Conservation (phyloP, 2,113 vertebrate species). For the Sitta europaea region DNA sequence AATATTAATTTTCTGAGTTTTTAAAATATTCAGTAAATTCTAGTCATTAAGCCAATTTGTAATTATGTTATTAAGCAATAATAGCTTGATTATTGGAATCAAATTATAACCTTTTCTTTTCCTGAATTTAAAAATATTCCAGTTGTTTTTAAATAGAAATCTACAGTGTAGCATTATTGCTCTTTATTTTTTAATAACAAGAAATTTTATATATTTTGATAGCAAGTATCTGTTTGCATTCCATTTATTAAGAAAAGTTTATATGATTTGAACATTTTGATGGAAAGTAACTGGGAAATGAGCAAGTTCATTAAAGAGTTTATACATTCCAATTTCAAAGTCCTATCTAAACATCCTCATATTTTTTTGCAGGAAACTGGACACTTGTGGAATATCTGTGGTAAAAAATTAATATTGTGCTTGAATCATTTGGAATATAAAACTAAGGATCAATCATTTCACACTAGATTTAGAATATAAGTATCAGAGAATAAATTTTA, state of each 20-base stretch:
- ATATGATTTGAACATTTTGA: neutral
- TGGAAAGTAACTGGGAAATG: neutral
- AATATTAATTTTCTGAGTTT: neutral
- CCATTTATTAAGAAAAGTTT: neutral
- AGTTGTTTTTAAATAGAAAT: neutral
- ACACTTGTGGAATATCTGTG: neutral
- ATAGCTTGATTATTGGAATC: neutral
- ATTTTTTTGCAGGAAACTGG: neutral
- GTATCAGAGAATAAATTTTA: neutral
- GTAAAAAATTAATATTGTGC: neutral
- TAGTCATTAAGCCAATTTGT: neutral
- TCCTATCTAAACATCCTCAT: neutral
- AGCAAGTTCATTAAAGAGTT: neutral
- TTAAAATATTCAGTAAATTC: neutral
- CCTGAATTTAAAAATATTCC: neutral
- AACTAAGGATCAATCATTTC: neutral
- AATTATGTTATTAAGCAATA: neutral
- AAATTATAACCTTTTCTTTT: neutral
- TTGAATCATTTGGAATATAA: neutral
- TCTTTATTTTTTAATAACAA: neutral
- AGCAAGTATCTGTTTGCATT: neutral
- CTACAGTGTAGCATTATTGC: fast-evolving
- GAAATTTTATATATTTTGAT: neutral
- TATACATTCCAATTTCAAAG: neutral
- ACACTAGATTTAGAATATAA: neutral